Base-by-base conservation (phyloP, 2,113 vertebrate genomes). In the Tachycineta bicolor region DNA sequence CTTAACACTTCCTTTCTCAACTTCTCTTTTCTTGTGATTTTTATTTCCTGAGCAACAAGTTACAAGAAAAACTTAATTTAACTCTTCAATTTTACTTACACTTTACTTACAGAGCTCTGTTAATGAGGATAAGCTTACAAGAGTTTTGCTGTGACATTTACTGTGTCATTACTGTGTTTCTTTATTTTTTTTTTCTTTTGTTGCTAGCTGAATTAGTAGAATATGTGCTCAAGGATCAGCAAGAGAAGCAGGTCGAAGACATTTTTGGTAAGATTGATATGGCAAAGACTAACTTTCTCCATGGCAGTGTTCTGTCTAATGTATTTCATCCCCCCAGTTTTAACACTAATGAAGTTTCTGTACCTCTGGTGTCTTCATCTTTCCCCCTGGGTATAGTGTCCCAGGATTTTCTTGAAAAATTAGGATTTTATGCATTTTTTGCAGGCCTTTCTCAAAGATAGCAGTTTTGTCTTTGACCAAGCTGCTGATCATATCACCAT, bases 221-320 rank as follows among this genome's bases (percentile, higher is more conserved):
- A 67, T 98, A 98, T 14, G 94, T 98, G 46, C 97, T 98, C 74
- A 95, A 98, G 93, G 98, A 98, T 87, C 94, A 95, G 4, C 93
- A 96, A 52, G 98, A 98, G 33, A 96, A 94, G 59, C 95, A 93
- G 8, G 82, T 85, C 34, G 97, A 97, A 94, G 97, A 98, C 62
- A 64, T 79, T 83, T 98, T 98, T 92, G 97, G 98, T 98, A 97
- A 98, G 97, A 78, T 39, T 82, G 22, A 26, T 55, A 22, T 41
- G 33, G 14, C 64, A 68, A 74, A 88, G 41, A 22, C 31, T 44
- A 10, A 62, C 47, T 94, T 92, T 74, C 62, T 83, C 50, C 13
- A 11, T 68, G 29, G 26, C 21, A 13, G 12, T 64, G 24, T 67
- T 80, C 34, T 80, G 53, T 18, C 55, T 90, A 34, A 65, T 13